Evolutionary conservation across 2,113 vertebrate species (phyloP).

Genomic region (Melanerpes aurifrons): DNA sequence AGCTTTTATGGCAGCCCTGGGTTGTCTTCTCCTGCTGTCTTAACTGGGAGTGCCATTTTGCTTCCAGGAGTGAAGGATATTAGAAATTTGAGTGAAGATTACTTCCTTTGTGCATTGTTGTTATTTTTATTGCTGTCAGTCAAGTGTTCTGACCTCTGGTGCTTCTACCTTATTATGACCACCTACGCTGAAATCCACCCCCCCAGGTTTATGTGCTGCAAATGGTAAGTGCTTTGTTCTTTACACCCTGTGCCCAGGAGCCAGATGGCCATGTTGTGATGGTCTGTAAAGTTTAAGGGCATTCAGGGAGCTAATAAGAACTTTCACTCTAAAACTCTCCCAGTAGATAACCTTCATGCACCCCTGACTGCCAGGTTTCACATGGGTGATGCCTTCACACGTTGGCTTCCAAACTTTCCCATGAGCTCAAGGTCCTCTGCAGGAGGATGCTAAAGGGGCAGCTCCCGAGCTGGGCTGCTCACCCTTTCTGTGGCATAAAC

Average conservation of each 20-base stretch:
- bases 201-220: constrained; percentile 23
- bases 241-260: background rate
- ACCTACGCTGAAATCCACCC: background rate
- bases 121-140: constrained; percentile 7
- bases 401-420: background rate
- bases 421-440: background rate
- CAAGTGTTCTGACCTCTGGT: background rate
- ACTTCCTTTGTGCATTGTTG: background rate
- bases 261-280: background rate
- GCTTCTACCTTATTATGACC: background rate
- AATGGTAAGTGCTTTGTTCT: constrained; percentile 20
- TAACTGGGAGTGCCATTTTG: background rate
- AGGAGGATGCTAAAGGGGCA: background rate
- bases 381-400: background rate
- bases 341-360: background rate
- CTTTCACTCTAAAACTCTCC: background rate
- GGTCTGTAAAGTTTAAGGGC: constrained; percentile 32
- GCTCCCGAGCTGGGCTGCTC: background rate
- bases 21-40: background rate
- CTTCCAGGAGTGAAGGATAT: background rate
- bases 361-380: background rate
- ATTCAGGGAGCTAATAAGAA: background rate
- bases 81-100: background rate
- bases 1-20: background rate
- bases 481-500: background rate